Percentiles rank a stretch among this genome's conserved stretches.
Evolutionary conservation across 2,797 vertebrate genomes (phyloP).

Genomic region (Xenops minutus): DNA sequence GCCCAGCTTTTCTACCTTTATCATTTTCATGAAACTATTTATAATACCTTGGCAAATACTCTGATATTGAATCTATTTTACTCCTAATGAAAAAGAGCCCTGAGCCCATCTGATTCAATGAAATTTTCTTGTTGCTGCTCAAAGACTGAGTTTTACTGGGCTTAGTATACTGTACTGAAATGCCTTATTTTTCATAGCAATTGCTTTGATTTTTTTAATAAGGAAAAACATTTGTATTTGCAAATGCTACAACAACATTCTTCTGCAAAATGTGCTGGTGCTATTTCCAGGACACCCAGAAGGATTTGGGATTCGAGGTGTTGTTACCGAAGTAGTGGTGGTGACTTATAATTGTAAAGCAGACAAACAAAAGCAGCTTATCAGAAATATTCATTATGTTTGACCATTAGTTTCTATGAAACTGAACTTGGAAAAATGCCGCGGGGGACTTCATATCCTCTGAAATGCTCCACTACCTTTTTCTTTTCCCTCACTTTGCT

Average conservation of each 20-base stretch:
- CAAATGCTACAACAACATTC: rapidly evolving
- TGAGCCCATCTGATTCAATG: not conserved
- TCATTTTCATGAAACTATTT: not conserved
- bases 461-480: not conserved
- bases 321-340: not conserved
- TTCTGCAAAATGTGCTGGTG: not conserved
- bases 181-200: not conserved
- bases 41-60: not conserved
- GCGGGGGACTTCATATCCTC: not conserved
- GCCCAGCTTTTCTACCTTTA: not conserved
- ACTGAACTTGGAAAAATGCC: not conserved
- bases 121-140: not conserved
- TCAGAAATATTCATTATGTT: not conserved
- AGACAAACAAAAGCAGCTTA: not conserved
- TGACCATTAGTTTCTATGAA: not conserved
- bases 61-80: not conserved
- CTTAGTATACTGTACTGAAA: not conserved
- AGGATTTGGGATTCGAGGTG: not conserved
- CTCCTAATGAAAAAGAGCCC: not conserved
- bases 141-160: not conserved
- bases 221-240: not conserved
- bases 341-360: not conserved
- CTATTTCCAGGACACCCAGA: not conserved
- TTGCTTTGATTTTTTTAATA: not conserved
- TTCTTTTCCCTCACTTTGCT: not conserved